Evolutionary conservation across 2,113 vertebrate species (phyloP).

Genomic region (Sceloporus tristichus): DNA sequence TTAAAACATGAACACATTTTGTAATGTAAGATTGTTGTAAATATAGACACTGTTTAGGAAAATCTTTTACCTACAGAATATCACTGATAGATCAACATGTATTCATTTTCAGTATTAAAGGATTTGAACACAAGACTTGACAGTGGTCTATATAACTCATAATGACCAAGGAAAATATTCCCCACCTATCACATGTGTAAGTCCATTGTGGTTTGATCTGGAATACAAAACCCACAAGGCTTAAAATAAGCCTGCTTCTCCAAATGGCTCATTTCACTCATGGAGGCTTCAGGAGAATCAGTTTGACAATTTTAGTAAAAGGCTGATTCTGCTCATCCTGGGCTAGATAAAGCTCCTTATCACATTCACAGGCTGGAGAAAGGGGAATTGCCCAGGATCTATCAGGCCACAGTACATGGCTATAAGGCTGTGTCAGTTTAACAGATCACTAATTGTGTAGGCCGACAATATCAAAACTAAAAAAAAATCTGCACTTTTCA

Average conservation of each 20-base stretch:
- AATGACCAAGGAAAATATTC: not conserved
- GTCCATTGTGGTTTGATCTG: no score
- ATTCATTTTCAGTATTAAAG: not conserved
- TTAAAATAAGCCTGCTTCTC: no score
- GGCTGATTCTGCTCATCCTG: not conserved
- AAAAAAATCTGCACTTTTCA: not conserved
- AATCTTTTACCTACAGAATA: not conserved
- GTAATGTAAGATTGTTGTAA: slow-evolving; percentile 4
- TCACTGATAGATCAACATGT: not conserved
- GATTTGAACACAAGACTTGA: not conserved
- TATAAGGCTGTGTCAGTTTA: not conserved
- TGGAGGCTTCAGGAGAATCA: no score
- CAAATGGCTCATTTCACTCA: no score
- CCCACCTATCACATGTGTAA: not conserved
- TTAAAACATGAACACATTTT: slow-evolving; percentile 31
- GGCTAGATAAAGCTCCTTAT: not conserved
- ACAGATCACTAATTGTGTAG: not conserved
- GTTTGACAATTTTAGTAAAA: not conserved
- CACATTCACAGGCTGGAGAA: not conserved
- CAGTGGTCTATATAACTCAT: not conserved
- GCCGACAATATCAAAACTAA: not conserved
- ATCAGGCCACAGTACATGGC: not conserved
- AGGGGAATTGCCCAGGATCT: not conserved
- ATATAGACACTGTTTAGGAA: not conserved
- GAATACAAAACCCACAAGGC: no score